A percentile compares a stretch with the other conserved stretches of the same genome.
These are phyloP conservation scores for Monoplex corrugatus DNA, from an alignment of 2,888 invertebrate species.

Conservation along the genomic window DNA sequence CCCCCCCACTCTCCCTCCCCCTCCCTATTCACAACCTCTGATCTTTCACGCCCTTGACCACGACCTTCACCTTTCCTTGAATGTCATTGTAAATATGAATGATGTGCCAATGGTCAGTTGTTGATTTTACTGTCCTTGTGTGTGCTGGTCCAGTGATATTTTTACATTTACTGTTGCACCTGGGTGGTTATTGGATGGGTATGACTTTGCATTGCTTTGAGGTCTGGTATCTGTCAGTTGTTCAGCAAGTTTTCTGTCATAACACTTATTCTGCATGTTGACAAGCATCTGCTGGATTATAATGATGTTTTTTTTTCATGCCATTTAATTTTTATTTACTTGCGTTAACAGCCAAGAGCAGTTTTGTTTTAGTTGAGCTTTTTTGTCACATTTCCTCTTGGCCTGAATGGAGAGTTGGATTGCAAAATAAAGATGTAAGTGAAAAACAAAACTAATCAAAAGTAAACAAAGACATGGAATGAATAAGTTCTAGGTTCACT, in stretches of 20 bases:
- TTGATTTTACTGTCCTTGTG: background rate
- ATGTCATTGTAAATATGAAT: background rate
- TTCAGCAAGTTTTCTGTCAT: background rate
- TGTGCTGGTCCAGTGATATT: background rate
- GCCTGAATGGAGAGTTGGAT: background rate
- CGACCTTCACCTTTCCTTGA: constrained; percentile 10
- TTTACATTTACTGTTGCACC: background rate
- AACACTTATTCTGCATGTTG: background rate
- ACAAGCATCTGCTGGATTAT: too few relatives aligned
- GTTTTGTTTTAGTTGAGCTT: background rate
- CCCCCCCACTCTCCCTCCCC: constrained; percentile 16
- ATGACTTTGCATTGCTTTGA: background rate
- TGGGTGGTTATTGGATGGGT: background rate
- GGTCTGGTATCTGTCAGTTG: background rate
- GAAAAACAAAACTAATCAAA: too few relatives aligned
- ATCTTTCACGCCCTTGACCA: background rate
- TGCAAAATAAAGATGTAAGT: too few relatives aligned
- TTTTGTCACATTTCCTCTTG: background rate
- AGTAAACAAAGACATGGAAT: too few relatives aligned
- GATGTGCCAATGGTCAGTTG: background rate
- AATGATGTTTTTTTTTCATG: background rate
- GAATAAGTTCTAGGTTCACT: too few relatives aligned
- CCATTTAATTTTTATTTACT: background rate
- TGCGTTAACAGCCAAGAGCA: background rate
- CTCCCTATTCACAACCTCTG: too few relatives aligned